A percentile compares a stretch with the other conserved stretches of the same genome.
These are phyloP conservation scores for Chelmon rostratus DNA, from an alignment of 2,797 vertebrate genomes.

Conservation along the genomic window DNA sequence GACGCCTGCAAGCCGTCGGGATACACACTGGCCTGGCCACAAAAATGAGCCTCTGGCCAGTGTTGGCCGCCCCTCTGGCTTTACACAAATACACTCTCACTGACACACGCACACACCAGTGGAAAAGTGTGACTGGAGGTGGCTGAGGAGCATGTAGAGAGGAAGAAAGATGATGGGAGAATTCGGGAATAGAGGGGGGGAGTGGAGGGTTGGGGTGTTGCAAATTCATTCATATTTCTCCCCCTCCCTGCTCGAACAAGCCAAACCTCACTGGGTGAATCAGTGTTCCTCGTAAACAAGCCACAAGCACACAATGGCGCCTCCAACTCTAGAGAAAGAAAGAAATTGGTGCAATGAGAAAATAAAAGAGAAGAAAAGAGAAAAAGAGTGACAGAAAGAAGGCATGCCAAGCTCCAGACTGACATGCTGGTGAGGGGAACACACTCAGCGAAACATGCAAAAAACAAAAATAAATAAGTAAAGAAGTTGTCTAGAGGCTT, in stretches of 20 bases:
- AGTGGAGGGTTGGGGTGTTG: conserved; percentile 63
- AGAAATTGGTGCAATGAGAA: conserved; percentile 54
- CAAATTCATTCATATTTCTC: conserved; percentile 83
- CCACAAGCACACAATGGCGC: conserved; percentile 83
- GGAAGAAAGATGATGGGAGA: conserved; percentile 71
- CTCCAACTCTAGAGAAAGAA: conserved; percentile 69
- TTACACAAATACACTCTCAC: conserved; percentile 73
- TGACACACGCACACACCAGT: conserved; percentile 71
- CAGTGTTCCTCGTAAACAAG: conserved; percentile 83
- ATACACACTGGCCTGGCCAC: conserved; percentile 82
- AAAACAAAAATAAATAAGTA: conserved; percentile 33
- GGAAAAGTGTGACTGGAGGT: conserved; percentile 78
- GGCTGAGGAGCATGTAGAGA: conserved; percentile 64
- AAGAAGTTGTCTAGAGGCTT: conserved; percentile 6
- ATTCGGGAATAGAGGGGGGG: conserved; percentile 63
- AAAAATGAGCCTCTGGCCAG: conserved; percentile 83
- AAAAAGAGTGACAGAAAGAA: conserved; percentile 43
- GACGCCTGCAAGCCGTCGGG: conserved; percentile 84
- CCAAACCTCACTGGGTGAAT: conserved; percentile 83
- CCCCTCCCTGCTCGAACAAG: conserved; percentile 42
- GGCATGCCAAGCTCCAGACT: conserved; percentile 40
- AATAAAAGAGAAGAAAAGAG: conserved; percentile 39
- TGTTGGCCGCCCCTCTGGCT: conserved; percentile 71
- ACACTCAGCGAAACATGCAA: conserved; percentile 19
- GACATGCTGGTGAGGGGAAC: conserved; percentile 44